Evolutionary conservation across 1,140 invertebrate genomes (phyloP), one percentile per base, ranked within the genome.

Genomic region (Procambarus clarkii): DNA sequence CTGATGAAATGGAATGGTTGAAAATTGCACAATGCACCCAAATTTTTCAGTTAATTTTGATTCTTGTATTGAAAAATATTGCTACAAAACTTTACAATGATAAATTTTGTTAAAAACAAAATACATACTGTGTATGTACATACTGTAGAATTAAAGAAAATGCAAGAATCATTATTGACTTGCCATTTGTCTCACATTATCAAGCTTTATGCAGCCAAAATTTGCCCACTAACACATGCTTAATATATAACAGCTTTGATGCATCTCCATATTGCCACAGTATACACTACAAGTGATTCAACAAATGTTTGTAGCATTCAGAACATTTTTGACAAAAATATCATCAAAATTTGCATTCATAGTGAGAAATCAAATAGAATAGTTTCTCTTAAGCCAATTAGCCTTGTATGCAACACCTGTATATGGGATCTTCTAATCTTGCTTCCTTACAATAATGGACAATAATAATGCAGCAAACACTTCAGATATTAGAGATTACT

Each of bases 171-270:
- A 74, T 74, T 8, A 24, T 21, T 24, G 34, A 74, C 69, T 9
- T 74, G 69, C 69, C 69, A 74, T 34, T 8, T 74, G 4, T 34
- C 69, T 21, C 69, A 34, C 69, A 34, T 74, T 74, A 74, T 50
- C 11, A 21, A 34, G 86, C 86, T 88, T 88, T 45, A 45, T 88
- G 86, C 86, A 80, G 77, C 86, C 45, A 48, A 64, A 60, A 21
- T 21, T 60, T 34, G 24, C 71, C 34, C 74, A 86, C 84, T 18
- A 34, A 86, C 71, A 86, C 84, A 76, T 46, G 84, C 84, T 83
- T 83, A 34, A 54, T 50, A n/a, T 86, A 9, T 54, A 69, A 76
- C 34, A 76, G 69, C 83, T 76, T 76, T 34, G 48, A 8, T 86
- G 83, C 83, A 44, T 86, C 83, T 86, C 46, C 82, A 84, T n/a